These are phyloP conservation scores for Acanthosoma haemorrhoidale DNA, from an alignment of 2,888 invertebrate genomes.

Conservation along the genomic window DNA sequence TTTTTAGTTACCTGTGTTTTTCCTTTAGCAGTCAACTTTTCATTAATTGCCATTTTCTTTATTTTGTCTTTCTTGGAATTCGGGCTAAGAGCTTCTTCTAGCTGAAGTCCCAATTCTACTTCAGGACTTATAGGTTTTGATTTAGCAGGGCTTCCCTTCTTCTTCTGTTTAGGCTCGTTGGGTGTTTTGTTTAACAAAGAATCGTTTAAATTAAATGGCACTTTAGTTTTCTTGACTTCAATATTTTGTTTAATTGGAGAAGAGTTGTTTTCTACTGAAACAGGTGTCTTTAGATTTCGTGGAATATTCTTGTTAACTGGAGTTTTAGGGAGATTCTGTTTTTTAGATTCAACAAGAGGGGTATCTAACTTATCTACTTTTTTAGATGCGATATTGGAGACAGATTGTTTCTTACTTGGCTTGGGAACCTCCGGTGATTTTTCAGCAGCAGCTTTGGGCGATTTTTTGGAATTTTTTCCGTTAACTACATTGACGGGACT, in stretches of 20 bases:
- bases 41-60: neutral
- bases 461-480: neutral
- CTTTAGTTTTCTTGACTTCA: neutral
- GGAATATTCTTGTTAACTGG: neutral
- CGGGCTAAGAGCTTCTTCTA: constrained; percentile 23
- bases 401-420: neutral
- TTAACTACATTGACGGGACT: neutral
- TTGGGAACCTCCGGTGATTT: neutral
- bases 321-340: neutral
- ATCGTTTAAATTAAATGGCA: neutral
- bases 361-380: neutral
- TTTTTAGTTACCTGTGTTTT: neutral
- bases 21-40: neutral
- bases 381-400: neutral
- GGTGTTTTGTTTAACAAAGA: neutral
- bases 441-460: neutral
- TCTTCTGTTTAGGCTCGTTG: neutral
- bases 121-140: constrained; percentile 25
- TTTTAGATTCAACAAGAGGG: neutral
- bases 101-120: constrained; percentile 31
- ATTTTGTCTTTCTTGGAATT: constrained; percentile 1
- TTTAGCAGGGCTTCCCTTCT: neutral
- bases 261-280: neutral
- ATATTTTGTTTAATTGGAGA: constrained; percentile 8
- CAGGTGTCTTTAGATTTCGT: neutral